A percentile compares a stretch with the other conserved stretches of the same genome.
Evolutionary conservation across 2,113 vertebrate genomes (phyloP).

Genomic region (Vimba vimba): DNA sequence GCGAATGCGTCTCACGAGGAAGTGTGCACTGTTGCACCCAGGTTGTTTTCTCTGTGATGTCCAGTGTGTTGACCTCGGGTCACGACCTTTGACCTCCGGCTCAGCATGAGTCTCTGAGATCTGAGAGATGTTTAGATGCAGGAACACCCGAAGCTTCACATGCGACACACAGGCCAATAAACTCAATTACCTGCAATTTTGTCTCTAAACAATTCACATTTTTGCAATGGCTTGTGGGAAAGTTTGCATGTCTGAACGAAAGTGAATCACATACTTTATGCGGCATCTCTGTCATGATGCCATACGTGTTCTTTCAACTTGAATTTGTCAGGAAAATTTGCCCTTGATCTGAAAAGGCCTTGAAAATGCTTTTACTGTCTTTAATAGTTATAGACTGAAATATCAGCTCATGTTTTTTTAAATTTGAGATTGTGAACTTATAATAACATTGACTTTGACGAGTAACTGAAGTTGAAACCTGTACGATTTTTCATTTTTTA

Average conservation of each 20-base stretch:
- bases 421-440: too few species aligned
- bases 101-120: not conserved
- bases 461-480: too few species aligned
- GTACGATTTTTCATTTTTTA: too few species aligned
- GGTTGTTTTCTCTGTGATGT: not conserved
- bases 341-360: too few species aligned
- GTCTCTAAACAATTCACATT: not conserved
- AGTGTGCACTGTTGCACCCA: too few species aligned
- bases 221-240: not conserved
- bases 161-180: not conserved
- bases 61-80: slow-evolving; percentile 1
- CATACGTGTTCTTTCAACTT: too few species aligned
- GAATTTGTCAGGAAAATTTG: too few species aligned
- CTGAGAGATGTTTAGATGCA: slow-evolving; percentile 2
- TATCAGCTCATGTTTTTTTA: too few species aligned
- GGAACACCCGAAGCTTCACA: not conserved
- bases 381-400: too few species aligned
- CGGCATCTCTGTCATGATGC: not conserved
- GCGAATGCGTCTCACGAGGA: too few species aligned
- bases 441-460: too few species aligned
- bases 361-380: too few species aligned
- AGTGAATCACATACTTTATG: not conserved
- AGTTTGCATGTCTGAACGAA: not conserved
- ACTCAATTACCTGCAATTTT: not conserved
- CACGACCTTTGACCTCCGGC: slow-evolving; percentile 17